These are phyloP conservation scores for Gymnocephalus cernua DNA, from an alignment of 2,113 vertebrate species.

Conservation along the genomic window DNA sequence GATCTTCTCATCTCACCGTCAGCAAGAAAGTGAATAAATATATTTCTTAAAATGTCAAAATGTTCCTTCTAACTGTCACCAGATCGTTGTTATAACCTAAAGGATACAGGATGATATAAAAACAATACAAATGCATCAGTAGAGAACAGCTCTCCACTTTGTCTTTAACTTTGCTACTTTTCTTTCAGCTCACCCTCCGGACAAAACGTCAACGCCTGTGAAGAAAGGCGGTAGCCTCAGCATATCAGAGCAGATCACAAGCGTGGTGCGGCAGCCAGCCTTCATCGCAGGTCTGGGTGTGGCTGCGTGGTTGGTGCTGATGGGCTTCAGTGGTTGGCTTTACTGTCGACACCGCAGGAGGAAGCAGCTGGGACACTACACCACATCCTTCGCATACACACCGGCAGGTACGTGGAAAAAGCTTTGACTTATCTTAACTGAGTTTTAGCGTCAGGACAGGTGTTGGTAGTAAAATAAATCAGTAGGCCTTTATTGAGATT, in stretches of 20 bases:
- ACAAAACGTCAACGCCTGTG: slow-evolving; percentile 70
- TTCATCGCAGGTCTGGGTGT: slow-evolving; percentile 92
- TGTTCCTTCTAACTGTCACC: not conserved
- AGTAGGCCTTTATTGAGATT: not conserved
- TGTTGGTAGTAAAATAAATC: not conserved
- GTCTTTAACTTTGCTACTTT: not conserved
- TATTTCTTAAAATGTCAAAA: not conserved
- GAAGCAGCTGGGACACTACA: slow-evolving; percentile 95
- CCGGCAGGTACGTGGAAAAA: slow-evolving; percentile 85
- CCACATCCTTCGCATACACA: slow-evolving; percentile 95
- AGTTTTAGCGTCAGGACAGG: not conserved
- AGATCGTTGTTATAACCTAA: not conserved
- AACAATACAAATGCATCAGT: not conserved
- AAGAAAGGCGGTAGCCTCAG: slow-evolving; percentile 74
- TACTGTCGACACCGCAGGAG: slow-evolving; percentile 91
- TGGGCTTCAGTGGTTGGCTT: slow-evolving; percentile 89
- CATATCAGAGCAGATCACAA: slow-evolving; percentile 87
- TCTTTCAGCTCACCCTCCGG: slow-evolving; percentile 58
- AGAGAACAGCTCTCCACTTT: not conserved
- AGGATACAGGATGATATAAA: not conserved
- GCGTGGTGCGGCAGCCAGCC: slow-evolving; percentile 88
- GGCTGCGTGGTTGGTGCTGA: slow-evolving; percentile 90
- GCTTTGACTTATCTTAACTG: not conserved
- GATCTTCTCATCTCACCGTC: not conserved
- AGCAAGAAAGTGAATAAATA: not conserved